These are phyloP conservation scores for Puffinus mauretanicus DNA, from an alignment of 2,113 vertebrate species.

Conservation along the genomic window DNA sequence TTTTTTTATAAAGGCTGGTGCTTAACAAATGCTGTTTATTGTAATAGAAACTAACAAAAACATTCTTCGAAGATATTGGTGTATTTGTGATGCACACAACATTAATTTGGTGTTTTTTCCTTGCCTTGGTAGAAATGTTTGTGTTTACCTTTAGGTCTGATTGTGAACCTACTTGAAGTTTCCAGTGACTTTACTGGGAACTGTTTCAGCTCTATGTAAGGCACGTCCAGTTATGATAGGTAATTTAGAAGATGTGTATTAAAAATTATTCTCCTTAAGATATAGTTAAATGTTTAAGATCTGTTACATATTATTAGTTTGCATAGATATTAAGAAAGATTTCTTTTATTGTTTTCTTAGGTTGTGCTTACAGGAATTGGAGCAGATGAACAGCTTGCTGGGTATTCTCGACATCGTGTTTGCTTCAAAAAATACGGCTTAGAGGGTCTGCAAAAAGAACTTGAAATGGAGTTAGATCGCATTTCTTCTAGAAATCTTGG, in stretches of 20 bases:
- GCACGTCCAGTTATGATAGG: not conserved
- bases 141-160: not conserved
- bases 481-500: conserved; percentile 94
- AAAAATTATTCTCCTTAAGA: not conserved
- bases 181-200: not conserved
- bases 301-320: not conserved
- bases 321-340: not conserved
- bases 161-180: not conserved
- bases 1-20: not conserved
- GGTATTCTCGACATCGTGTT: conserved; percentile 89
- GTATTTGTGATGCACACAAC: not conserved
- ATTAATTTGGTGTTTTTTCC: not conserved
- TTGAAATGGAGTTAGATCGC: conserved; percentile 86
- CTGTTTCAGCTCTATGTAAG: not conserved
- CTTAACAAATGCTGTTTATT: not conserved
- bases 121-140: not conserved
- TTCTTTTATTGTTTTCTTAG: conserved; percentile 54
- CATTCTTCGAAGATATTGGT: not conserved
- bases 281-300: not conserved
- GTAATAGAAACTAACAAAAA: not conserved
- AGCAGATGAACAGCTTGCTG: conserved; percentile 95
- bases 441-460: conserved; percentile 82
- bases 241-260: not conserved
- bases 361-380: conserved; percentile 92
- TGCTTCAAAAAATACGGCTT: conserved; percentile 79